These are phyloP conservation scores for Helicolenus hilgendorfi DNA, from an alignment of 2,797 vertebrate genomes.

Conservation along the genomic window DNA sequence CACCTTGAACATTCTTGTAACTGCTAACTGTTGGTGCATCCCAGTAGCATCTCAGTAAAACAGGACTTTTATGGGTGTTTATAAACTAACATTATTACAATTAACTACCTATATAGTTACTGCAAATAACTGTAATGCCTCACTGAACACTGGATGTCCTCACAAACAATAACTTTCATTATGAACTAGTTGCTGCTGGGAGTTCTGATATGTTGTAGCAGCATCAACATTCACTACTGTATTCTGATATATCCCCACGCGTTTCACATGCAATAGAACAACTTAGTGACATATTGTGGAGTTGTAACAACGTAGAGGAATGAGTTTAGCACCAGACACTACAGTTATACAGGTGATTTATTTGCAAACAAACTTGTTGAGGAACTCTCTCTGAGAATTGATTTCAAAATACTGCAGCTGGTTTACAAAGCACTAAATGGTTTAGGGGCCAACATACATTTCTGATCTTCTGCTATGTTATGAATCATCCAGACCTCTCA, in stretches of 20 bases:
- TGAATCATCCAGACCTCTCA: too few relatives aligned
- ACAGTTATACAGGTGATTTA: background rate
- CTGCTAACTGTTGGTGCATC: background rate
- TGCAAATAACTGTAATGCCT: too few relatives aligned
- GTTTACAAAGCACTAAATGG: too few relatives aligned
- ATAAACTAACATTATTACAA: background rate
- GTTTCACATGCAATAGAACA: background rate
- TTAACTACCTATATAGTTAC: background rate
- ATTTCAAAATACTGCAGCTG: too few relatives aligned
- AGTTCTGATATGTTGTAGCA: background rate
- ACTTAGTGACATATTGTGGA: background rate
- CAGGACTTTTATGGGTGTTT: conserved; percentile 8
- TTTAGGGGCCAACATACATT: too few relatives aligned
- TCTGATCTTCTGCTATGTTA: too few relatives aligned
- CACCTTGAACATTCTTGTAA: background rate
- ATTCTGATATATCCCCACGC: background rate
- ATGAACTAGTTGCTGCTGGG: background rate
- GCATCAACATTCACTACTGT: background rate
- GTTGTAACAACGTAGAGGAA: rapidly evolving
- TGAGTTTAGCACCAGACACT: rapidly evolving
- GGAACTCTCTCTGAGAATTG: background rate
- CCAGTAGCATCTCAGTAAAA: background rate
- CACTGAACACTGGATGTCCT: rapidly evolving
- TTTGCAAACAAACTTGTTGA: conserved; percentile 64
- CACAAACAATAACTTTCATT: background rate